Evolutionary conservation across 2,888 invertebrate genomes (phyloP), one percentile per base, ranked within the genome.

Genomic region (Drosophila imparisetae): DNA sequence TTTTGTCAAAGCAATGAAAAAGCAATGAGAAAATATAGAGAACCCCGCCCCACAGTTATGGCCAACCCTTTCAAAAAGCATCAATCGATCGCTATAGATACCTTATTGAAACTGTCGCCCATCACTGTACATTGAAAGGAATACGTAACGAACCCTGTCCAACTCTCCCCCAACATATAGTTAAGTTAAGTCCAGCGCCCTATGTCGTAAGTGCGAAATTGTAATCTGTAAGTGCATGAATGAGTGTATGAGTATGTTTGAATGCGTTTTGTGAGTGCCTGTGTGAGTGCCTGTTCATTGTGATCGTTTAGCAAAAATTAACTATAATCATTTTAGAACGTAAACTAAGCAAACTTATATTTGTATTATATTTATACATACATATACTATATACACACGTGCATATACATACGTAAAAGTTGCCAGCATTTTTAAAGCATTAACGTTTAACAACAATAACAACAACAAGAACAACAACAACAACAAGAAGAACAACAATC

Each of bases 291-390:
- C 61, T 72, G 80, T 72, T 73, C 60, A 88, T 80, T 86, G 86
- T 86, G 86, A 86, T 86, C 86, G 89, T 86, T 90, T 86, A 86
- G 86, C 83, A 90, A 86, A 86, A 90, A 86, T 86, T 86, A 86
- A 89, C 82, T 89, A 68, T 89, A 85, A 78, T 80, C 82, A 76
- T 81, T 82, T 84, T 87, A 78, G 82, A 73, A 72, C 72, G 64
- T 89, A 81, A 10, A 57, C 61, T 85, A 87, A 85, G 83, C 66
- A 67, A 66, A 73, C 71, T 66, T 80, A 68, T 72, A 80, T 75
- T 66, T 79, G 68, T 72, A 78, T 80, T 58, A 78, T 78, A 71
- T 73, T 71, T 73, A 72, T 73, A 72, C 57, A 67, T 72, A 72
- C 63, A 70, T 65, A 75, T 63, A 60, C 45, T 53, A 21, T 42